Evolutionary conservation across 2,113 vertebrate species (phyloP).

Genomic region (Corythaixoides concolor): DNA sequence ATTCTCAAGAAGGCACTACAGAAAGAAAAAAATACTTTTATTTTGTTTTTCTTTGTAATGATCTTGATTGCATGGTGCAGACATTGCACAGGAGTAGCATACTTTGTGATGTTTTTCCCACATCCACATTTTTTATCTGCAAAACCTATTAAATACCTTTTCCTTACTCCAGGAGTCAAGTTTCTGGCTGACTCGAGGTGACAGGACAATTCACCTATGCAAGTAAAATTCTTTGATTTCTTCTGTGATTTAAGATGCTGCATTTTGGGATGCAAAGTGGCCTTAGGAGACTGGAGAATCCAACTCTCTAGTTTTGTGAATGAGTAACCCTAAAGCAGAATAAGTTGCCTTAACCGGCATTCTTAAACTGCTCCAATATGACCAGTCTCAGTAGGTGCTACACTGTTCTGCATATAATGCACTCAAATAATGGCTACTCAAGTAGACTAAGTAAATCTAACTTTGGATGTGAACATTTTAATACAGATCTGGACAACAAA

Average conservation of each 20-base stretch:
- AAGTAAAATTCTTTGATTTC: not conserved
- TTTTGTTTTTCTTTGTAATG: not conserved
- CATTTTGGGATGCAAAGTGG: not conserved
- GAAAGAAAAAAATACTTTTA: not conserved
- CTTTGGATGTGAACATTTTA: not conserved
- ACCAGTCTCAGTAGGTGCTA: not conserved
- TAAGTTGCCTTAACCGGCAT: not conserved
- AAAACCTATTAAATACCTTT: not conserved
- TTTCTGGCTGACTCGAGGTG: not conserved
- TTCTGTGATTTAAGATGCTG: not conserved
- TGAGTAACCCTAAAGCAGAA: not conserved
- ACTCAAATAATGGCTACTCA: too few species aligned
- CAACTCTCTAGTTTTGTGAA: not conserved
- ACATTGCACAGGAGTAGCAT: not conserved
- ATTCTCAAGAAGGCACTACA: not conserved
- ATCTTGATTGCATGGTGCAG: not conserved
- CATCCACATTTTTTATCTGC: not conserved
- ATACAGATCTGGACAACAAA: not conserved
- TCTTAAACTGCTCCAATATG: not conserved
- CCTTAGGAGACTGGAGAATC: not conserved
- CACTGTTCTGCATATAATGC: not conserved
- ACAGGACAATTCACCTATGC: not conserved
- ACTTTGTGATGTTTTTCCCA: not conserved
- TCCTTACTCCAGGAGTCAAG: not conserved
- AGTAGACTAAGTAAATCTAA: not conserved